Percentiles rank a stretch among this genome's conserved stretches.
Evolutionary conservation across 2,888 invertebrate genomes (phyloP).

Genomic region (Cheilosia variabilis): DNA sequence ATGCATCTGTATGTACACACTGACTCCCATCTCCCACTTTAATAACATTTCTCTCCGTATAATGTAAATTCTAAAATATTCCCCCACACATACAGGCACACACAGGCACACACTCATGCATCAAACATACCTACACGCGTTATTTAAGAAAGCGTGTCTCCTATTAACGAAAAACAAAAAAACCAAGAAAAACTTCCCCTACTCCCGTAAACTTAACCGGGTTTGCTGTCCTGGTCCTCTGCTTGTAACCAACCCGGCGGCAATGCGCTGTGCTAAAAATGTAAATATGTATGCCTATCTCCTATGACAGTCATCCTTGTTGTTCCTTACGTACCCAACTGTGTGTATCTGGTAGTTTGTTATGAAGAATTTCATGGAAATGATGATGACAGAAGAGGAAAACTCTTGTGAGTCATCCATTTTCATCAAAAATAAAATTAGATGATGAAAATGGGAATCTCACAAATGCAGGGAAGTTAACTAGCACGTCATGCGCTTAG

Average conservation of each 20-base stretch:
- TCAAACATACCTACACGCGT: too few species aligned
- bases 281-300: conserved; percentile 54
- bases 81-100: background rate
- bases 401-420: conserved; percentile 44
- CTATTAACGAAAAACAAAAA: background rate
- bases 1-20: conserved; percentile 4
- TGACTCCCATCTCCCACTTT: background rate
- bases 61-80: conserved; percentile 23
- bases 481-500: background rate
- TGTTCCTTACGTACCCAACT: background rate
- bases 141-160: background rate
- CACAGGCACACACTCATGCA: too few species aligned
- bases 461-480: background rate
- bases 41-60: background rate
- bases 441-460: conserved; percentile 12
- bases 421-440: conserved; percentile 24
- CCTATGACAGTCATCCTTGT: conserved; percentile 42
- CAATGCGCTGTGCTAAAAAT: conserved; percentile 45
- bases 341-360: background rate
- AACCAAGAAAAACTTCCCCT: background rate
- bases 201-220: conserved; percentile 27
- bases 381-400: conserved; percentile 21
- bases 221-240: conserved; percentile 26
- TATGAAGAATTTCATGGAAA: background rate
- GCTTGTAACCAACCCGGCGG: conserved; percentile 32